These are phyloP conservation scores for Chaetophractus vellerosus DNA, from an alignment of 2,797 vertebrate species.

Conservation along the genomic window DNA sequence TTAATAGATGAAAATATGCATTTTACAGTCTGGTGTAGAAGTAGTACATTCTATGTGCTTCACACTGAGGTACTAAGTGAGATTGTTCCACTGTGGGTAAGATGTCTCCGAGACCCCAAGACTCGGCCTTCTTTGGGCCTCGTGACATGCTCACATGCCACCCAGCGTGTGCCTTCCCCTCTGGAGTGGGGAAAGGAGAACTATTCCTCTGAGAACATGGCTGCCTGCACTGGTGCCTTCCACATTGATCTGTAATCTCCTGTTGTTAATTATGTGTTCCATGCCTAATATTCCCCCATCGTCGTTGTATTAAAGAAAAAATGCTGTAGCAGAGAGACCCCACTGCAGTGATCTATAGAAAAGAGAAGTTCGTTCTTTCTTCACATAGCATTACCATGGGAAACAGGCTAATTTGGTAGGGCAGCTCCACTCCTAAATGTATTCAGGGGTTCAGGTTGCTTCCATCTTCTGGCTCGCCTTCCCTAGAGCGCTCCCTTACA, in stretches of 20 bases:
- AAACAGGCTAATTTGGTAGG: not conserved
- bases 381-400: not conserved
- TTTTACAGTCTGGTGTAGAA: not conserved
- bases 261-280: not conserved
- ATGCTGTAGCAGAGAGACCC: not conserved
- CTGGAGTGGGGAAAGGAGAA: not conserved
- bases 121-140: not conserved
- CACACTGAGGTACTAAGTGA: not conserved
- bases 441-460: not conserved
- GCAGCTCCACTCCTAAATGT: not conserved
- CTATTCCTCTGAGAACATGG: not conserved
- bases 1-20: not conserved
- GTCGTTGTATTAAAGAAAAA: not conserved
- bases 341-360: not conserved
- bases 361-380: not conserved
- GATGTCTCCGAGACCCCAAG: not conserved
- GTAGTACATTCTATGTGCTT: not conserved
- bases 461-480: not conserved
- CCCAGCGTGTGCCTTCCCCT: not conserved
- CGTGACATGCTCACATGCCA: fast-evolving
- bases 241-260: not conserved
- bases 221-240: not conserved
- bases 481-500: not conserved
- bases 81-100: not conserved
- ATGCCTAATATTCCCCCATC: not conserved